A percentile compares a stretch with the other conserved stretches of the same genome.
phyloP scores from a whole-genome alignment of 2,797 vertebrate species.

The Poeciliopsis paucimaculata region DNA sequence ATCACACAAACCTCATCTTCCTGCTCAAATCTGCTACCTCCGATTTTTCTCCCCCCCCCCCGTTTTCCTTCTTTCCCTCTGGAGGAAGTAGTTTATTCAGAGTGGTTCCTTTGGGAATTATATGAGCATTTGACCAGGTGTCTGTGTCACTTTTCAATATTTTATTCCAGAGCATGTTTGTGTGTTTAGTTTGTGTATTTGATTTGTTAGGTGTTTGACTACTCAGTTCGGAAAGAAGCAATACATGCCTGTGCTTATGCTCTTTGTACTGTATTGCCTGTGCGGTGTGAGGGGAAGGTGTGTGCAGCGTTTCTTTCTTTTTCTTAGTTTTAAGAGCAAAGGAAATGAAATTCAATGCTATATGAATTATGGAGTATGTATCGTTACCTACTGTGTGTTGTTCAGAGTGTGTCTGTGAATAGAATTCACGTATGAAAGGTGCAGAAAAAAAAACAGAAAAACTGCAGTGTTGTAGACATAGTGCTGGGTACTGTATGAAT shows the following conservation, averaged over 20 bases:
- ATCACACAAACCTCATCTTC: slow-evolving; percentile 61
- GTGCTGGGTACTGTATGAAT: slow-evolving; percentile 77
- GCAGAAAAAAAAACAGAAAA: slow-evolving; percentile 71
- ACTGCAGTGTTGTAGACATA: slow-evolving; percentile 68
- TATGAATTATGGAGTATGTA: slow-evolving; percentile 79
- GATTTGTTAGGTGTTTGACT: slow-evolving; percentile 69
- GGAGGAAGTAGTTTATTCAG: slow-evolving; percentile 74
- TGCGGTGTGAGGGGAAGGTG: slow-evolving; percentile 55
- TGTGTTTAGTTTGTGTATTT: slow-evolving; percentile 71
- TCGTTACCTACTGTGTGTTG: slow-evolving; percentile 72
- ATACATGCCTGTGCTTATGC: slow-evolving; percentile 61
- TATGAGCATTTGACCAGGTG: slow-evolving; percentile 79
- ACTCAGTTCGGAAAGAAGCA: slow-evolving; percentile 57
- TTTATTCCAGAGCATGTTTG: slow-evolving; percentile 74
- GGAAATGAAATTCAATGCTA: slow-evolving; percentile 77
- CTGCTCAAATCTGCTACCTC: slow-evolving; percentile 60
- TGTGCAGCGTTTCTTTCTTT: slow-evolving; percentile 44
- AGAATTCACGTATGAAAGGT: slow-evolving; percentile 70
- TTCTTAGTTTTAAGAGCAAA: slow-evolving; percentile 41
- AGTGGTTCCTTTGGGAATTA: slow-evolving; percentile 67
- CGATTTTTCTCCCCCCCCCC: slow-evolving; percentile 16
- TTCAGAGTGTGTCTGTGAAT: slow-evolving; percentile 64
- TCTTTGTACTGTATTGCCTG: slow-evolving; percentile 63
- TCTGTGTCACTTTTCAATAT: slow-evolving; percentile 76
- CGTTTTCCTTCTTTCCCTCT: slow-evolving; percentile 7